Evolutionary conservation across 2,797 vertebrate species (phyloP), one percentile per base, ranked within the genome.

Genomic region (Corythornis leucogaster): DNA sequence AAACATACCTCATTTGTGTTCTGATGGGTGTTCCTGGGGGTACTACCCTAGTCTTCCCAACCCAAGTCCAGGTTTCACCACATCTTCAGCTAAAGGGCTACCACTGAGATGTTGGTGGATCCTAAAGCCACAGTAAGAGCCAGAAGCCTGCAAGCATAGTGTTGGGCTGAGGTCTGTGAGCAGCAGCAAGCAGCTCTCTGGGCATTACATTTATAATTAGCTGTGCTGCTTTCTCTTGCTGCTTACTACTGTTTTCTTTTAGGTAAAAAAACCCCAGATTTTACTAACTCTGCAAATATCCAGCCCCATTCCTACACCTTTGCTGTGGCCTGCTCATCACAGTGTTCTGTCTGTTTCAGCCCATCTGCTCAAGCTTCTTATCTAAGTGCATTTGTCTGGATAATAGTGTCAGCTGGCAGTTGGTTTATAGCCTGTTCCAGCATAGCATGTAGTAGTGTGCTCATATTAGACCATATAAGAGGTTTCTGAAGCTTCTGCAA

Each of bases 181-280:
- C 79, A 71, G 48, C 16, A 82, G 30, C 35, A 75, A 75, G 40
- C 45, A 81, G 42, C 22, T 77, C 46, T 30, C n/a, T 33, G 14
- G 17, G 40, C 58, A 40, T 84, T 53, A 51, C 21, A n/a, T 43
- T 88, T 57, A 25, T 43, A 84, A 64, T 88, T 81, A 85, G 28
- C 67, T 85, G n/a, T 15, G 33, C 33, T n/a, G 85, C 31, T 6
- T 85, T 77, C 16, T 73, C 25, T 70, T 76, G 69, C 22, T 55
- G 64, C 15, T 89, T 92, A 45, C 20, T 91, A 53, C 68, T 38
- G 26, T 74, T 87, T 90, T 86, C 45, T 76, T 90, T 55, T 77
- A 22, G 38, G 20, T 7, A 79, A 85, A 77, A 80, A 2, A 13
- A 12, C 38, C 38, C 38, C 15, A 86, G 25, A 15, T 82, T 85